These are phyloP conservation scores for Drosophila phalerata DNA, from an alignment of 2,888 invertebrate genomes.

Conservation along the genomic window DNA sequence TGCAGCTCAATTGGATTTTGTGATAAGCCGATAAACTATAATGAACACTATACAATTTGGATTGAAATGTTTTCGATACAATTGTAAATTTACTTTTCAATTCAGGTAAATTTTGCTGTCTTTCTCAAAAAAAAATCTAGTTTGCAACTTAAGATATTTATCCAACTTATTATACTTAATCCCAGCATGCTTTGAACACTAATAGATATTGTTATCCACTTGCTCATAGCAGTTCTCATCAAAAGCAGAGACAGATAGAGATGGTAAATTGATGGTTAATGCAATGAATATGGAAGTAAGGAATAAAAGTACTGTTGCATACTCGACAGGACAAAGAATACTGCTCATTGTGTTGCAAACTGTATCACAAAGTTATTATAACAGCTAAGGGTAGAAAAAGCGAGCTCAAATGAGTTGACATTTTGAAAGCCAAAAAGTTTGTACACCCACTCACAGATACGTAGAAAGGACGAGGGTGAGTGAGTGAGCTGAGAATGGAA, in stretches of 20 bases:
- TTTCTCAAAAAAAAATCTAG: background rate
- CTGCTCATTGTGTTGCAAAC: constrained; percentile 48
- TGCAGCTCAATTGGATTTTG: constrained; percentile 4
- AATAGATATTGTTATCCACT: constrained; percentile 10
- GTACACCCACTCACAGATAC: constrained; percentile 42
- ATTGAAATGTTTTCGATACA: constrained; percentile 5
- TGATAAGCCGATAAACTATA: background rate
- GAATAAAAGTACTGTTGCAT: constrained; percentile 34
- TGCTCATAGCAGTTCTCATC: background rate
- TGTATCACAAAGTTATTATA: constrained; percentile 65
- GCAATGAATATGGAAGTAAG: constrained; percentile 35
- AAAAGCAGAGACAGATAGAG: background rate
- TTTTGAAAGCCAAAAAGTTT: constrained; percentile 70
- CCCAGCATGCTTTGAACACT: constrained; percentile 4
- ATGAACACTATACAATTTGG: constrained; percentile 7
- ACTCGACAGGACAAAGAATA: constrained; percentile 40
- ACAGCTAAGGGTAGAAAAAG: constrained; percentile 41
- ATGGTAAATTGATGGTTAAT: constrained; percentile 24
- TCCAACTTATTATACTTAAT: constrained; percentile 3
- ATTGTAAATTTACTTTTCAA: constrained; percentile 15
- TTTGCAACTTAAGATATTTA: background rate
- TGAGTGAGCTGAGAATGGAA: constrained; percentile 31
- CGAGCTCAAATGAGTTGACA: constrained; percentile 68
- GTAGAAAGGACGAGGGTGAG: constrained; percentile 7
- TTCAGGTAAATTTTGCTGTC: background rate